These are phyloP conservation scores for Decapterus maruadsi DNA, from an alignment of 2,797 vertebrate genomes.

Conservation along the genomic window DNA sequence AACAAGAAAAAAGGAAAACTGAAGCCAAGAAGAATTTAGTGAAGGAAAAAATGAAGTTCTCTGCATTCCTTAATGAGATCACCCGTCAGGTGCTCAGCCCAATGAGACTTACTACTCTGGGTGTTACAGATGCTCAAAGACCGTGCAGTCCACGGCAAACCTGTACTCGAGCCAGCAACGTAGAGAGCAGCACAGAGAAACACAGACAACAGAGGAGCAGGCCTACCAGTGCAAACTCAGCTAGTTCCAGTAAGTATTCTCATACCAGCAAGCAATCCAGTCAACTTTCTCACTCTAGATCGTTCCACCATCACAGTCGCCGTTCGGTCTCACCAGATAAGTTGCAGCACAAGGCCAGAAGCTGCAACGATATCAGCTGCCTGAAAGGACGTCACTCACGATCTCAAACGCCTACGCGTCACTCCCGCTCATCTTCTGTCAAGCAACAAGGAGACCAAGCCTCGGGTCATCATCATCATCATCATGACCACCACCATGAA, in stretches of 20 bases:
- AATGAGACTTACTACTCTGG: constrained; percentile 86
- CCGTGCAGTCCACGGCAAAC: constrained; percentile 61
- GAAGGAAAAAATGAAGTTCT: constrained; percentile 88
- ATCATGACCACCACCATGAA: constrained; percentile 24
- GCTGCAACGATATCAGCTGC: constrained; percentile 55
- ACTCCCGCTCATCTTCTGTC: constrained; percentile 41
- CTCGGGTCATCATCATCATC: constrained; percentile 33
- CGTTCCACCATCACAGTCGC: constrained; percentile 43
- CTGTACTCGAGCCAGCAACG: constrained; percentile 48
- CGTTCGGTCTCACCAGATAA: constrained; percentile 29
- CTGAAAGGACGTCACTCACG: constrained; percentile 46
- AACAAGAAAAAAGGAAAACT: constrained; percentile 68
- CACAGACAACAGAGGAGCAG: constrained; percentile 47
- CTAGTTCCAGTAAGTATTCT: constrained; percentile 68
- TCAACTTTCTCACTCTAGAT: constrained; percentile 56
- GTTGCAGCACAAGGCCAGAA: constrained; percentile 31
- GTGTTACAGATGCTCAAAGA: constrained; percentile 81
- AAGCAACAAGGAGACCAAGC: constrained; percentile 46
- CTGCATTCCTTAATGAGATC: constrained; percentile 90
- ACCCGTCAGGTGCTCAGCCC: constrained; percentile 90
- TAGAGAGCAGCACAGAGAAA: constrained; percentile 55
- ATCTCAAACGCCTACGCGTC: constrained; percentile 40
- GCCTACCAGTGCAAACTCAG: constrained; percentile 70
- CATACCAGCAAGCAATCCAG: constrained; percentile 54
- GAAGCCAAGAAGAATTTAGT: constrained; percentile 76